phyloP scores from a whole-genome alignment of 2,113 vertebrate species.

The Synchiropus splendidus region DNA sequence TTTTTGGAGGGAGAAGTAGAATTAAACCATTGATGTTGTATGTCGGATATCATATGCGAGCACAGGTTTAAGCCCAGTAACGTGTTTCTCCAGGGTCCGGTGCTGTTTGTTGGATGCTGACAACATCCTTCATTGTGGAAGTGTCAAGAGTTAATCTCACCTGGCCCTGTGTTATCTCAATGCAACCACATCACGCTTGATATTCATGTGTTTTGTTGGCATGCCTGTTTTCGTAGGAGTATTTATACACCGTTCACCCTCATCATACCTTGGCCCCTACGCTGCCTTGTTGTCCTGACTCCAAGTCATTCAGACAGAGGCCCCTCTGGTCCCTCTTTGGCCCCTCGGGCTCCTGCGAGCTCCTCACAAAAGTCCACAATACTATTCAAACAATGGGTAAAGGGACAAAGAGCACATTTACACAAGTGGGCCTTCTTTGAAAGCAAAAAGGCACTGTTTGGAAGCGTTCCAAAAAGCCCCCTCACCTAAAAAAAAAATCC shows the following conservation, averaged over 20 bases:
- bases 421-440: conserved; percentile 82
- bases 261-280: conserved; percentile 64
- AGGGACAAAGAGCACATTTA: conserved; percentile 86
- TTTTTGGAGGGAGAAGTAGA: too few species aligned
- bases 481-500: conserved; percentile 14
- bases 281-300: conserved; percentile 60
- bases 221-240: conserved; percentile 17
- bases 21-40: too few species aligned
- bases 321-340: conserved; percentile 49
- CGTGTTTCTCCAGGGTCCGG: too few species aligned
- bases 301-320: conserved; percentile 70
- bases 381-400: conserved; percentile 81
- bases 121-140: neutral
- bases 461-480: conserved; percentile 71
- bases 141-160: neutral
- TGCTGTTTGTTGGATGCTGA: neutral
- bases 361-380: conserved; percentile 76
- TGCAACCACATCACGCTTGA: neutral
- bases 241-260: conserved; percentile 7
- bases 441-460: conserved; percentile 77
- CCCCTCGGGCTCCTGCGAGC: conserved; percentile 56
- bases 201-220: conserved; percentile 23
- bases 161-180: too few species aligned
- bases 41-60: too few species aligned
- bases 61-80: too few species aligned